Conservation (phyloP, 2,888 invertebrate genomes). For the Caenorhabditis zanzibari region DNA sequence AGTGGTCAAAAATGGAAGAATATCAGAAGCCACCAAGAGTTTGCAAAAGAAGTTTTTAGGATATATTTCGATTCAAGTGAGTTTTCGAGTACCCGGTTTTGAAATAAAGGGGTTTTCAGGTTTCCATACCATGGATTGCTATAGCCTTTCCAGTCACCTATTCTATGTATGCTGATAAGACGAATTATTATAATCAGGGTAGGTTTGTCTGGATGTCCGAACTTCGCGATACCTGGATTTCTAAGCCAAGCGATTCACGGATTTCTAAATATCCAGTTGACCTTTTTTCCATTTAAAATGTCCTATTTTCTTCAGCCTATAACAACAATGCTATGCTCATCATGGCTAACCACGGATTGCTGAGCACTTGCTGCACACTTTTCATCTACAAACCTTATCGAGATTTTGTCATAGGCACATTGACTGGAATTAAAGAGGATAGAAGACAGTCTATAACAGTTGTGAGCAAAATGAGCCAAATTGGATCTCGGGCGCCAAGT, state of each 20-base stretch:
- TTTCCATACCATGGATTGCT: constrained; percentile 35
- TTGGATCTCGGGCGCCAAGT: constrained; percentile 1
- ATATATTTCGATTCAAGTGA: constrained; percentile 37
- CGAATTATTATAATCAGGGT: constrained; percentile 54
- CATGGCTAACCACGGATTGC: constrained; percentile 50
- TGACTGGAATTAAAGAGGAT: constrained; percentile 4
- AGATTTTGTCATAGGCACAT: constrained; percentile 18
- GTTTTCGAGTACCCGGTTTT: background rate
- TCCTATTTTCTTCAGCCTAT: constrained; percentile 50
- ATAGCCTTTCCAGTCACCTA: constrained; percentile 30
- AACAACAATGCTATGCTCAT: constrained; percentile 55
- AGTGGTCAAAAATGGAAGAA: background rate
- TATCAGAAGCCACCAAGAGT: constrained; percentile 33
- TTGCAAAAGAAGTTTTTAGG: constrained; percentile 52
- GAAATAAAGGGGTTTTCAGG: constrained; percentile 20
- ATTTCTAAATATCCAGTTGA: too few species aligned
- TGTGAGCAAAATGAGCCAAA: too few species aligned
- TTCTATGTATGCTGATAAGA: constrained; percentile 43
- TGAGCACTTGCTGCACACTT: constrained; percentile 22
- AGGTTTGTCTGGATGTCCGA: too few species aligned
- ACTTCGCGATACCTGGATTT: too few species aligned
- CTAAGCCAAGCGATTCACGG: too few species aligned
- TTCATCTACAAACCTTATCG: constrained; percentile 57
- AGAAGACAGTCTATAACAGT: background rate
- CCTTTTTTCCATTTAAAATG: too few species aligned